A percentile compares a stretch with the other conserved stretches of the same genome.
Evolutionary conservation across 1,140 invertebrate genomes (phyloP).

Genomic region (Spodoptera frugiperda): DNA sequence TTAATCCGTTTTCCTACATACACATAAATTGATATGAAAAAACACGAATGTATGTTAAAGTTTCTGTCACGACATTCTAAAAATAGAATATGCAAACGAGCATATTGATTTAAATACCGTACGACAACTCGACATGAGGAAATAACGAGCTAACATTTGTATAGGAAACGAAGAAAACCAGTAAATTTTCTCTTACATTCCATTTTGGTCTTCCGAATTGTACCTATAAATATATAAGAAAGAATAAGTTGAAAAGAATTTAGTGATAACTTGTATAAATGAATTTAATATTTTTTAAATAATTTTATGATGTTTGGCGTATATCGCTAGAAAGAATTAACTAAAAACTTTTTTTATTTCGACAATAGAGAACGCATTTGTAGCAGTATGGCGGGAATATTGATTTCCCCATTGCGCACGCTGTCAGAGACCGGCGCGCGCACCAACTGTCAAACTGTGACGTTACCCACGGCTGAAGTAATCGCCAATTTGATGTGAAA

Average conservation of each 20-base stretch:
- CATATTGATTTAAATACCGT: constrained; percentile 2
- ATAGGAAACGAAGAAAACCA: too few species aligned
- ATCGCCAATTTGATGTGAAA: constrained; percentile 45
- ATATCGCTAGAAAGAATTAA: too few species aligned
- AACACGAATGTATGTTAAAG: not conserved
- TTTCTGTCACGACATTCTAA: not conserved
- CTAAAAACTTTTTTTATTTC: too few species aligned
- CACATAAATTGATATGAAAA: not conserved
- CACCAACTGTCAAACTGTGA: constrained; percentile 68
- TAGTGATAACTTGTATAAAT: too few species aligned
- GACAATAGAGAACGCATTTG: constrained; percentile 33
- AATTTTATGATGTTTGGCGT: not conserved
- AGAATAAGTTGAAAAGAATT: too few species aligned
- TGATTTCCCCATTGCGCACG: constrained; percentile 62
- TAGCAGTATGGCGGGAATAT: constrained; percentile 56
- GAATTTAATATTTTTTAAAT: not conserved
- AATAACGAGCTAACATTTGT: not conserved
- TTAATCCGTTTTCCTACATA: too few species aligned
- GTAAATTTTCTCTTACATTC: too few species aligned
- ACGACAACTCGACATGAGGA: not conserved
- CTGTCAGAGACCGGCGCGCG: constrained; percentile 60
- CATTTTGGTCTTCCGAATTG: too few species aligned
- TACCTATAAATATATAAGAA: too few species aligned
- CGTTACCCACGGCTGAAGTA: constrained; percentile 49
- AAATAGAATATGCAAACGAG: not conserved